A percentile compares a stretch with the other conserved stretches of the same genome.
These are phyloP conservation scores for Petrolisthes manimaculis DNA, from an alignment of 2,888 invertebrate genomes.

Conservation along the genomic window DNA sequence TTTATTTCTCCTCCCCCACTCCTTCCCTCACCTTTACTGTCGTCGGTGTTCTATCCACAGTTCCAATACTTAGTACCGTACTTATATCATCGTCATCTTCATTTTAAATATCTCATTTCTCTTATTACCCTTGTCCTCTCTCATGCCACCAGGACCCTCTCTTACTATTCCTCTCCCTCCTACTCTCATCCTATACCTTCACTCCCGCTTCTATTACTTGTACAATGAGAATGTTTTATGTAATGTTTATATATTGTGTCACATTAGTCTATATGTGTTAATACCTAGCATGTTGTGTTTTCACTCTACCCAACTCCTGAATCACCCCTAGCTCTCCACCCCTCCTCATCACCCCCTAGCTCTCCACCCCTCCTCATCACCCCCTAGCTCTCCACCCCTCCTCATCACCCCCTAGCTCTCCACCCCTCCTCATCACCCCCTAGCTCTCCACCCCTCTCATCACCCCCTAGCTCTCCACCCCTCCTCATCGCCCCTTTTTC, in stretches of 20 bases:
- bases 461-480: background rate
- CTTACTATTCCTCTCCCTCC: background rate
- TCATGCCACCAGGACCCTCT: background rate
- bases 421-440: background rate
- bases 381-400: background rate
- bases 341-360: too few relatives aligned
- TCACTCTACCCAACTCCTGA: background rate
- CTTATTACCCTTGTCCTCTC: background rate
- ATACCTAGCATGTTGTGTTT: background rate
- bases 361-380: background rate
- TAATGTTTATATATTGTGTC: too few relatives aligned
- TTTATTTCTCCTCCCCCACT: background rate
- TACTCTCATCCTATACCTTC: background rate
- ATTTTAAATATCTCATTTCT: background rate
- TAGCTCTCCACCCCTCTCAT: background rate
- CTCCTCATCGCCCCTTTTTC: background rate
- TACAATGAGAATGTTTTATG: too few relatives aligned
- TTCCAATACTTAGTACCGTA: conserved; percentile 16
- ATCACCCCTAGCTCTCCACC: too few relatives aligned
- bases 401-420: background rate
- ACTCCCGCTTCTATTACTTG: background rate
- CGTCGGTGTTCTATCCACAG: conserved; percentile 20
- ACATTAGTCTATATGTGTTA: too few relatives aligned
- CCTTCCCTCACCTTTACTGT: background rate
- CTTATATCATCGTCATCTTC: background rate